Conservation (phyloP, 2,797 vertebrate genomes). For the Danio albolineatus region DNA sequence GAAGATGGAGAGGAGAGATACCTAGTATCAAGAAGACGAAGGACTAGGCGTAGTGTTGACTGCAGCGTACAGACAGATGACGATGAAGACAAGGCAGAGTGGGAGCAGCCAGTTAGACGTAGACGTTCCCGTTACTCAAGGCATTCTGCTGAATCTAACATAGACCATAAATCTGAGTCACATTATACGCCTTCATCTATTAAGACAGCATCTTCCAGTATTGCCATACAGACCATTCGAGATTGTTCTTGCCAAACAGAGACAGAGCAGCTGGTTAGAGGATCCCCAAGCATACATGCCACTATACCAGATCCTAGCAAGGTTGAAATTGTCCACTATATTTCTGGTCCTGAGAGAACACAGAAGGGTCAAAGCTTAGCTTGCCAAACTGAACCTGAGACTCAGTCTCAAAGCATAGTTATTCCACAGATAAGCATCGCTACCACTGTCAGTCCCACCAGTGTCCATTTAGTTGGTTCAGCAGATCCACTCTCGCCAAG, state of each 20-base stretch:
- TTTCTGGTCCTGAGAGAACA: slow-evolving; percentile 96
- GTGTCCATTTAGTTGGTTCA: slow-evolving; percentile 87
- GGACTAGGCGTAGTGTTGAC: slow-evolving; percentile 89
- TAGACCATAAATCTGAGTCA: slow-evolving; percentile 78
- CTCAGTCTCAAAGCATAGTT: slow-evolving; percentile 87
- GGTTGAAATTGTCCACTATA: slow-evolving; percentile 96
- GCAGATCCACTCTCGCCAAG: slow-evolving; percentile 79
- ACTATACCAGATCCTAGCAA: slow-evolving; percentile 91
- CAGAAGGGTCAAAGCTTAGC: slow-evolving; percentile 93
- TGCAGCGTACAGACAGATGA: slow-evolving; percentile 96
- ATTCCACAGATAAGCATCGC: slow-evolving; percentile 91
- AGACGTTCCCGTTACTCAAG: slow-evolving; percentile 89
- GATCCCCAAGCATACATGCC: slow-evolving; percentile 94
- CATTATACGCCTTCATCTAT: slow-evolving; percentile 58
- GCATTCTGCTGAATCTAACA: slow-evolving; percentile 82
- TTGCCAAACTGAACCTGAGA: slow-evolving; percentile 95
- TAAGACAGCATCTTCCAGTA: slow-evolving; percentile 84
- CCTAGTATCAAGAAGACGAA: slow-evolving; percentile 86
- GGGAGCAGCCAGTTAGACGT: slow-evolving; percentile 92
- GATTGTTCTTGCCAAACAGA: slow-evolving; percentile 98
- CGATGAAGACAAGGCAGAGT: slow-evolving; percentile 91
- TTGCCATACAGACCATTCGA: slow-evolving; percentile 94
- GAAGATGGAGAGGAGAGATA: slow-evolving; percentile 94
- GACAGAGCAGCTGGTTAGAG: slow-evolving; percentile 87
- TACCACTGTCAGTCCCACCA: slow-evolving; percentile 87